Percentiles rank a stretch among this genome's conserved stretches.
Evolutionary conservation across 2,888 invertebrate genomes (phyloP).

Genomic region (Bursaphelenchus okinawaensis): DNA sequence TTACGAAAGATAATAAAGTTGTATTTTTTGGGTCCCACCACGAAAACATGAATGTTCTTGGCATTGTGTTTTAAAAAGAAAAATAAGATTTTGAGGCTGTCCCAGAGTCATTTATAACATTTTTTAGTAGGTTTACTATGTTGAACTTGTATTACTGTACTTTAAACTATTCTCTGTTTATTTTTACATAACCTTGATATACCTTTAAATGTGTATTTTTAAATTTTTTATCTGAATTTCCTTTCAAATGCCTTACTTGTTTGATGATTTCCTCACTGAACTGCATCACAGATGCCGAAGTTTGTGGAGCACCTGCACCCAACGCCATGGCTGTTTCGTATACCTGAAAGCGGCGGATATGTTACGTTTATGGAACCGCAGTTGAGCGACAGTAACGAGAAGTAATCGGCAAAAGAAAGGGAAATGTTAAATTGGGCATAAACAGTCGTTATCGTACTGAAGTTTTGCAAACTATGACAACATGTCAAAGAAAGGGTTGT

Average conservation of each 20-base stretch:
- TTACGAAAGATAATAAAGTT: too few species aligned
- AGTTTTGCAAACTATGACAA: too few species aligned
- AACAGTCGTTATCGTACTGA: too few species aligned
- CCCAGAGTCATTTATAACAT: too few species aligned
- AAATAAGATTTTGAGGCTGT: too few species aligned
- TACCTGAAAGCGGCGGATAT: conserved; percentile 25
- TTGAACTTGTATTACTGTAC: too few species aligned
- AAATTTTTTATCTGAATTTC: too few species aligned
- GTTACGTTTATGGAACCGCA: not conserved
- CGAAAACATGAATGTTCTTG: not conserved
- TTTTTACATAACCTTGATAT: too few species aligned
- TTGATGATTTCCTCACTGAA: conserved; percentile 56
- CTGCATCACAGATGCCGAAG: conserved; percentile 46
- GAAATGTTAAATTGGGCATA: conserved; percentile 3
- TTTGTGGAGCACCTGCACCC: conserved; percentile 23
- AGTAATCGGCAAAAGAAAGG: not conserved
- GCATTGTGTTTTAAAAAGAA: not conserved
- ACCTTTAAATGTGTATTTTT: too few species aligned
- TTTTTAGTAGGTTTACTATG: too few species aligned
- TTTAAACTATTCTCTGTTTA: too few species aligned
- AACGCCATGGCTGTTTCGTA: conserved; percentile 37
- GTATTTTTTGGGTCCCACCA: conserved; percentile 4
- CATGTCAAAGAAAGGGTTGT: too few species aligned
- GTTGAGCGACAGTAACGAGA: not conserved
- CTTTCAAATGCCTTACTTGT: conserved; percentile 24